Conservation (phyloP, 2,113 vertebrate species). For the Mellivora capensis region DNA sequence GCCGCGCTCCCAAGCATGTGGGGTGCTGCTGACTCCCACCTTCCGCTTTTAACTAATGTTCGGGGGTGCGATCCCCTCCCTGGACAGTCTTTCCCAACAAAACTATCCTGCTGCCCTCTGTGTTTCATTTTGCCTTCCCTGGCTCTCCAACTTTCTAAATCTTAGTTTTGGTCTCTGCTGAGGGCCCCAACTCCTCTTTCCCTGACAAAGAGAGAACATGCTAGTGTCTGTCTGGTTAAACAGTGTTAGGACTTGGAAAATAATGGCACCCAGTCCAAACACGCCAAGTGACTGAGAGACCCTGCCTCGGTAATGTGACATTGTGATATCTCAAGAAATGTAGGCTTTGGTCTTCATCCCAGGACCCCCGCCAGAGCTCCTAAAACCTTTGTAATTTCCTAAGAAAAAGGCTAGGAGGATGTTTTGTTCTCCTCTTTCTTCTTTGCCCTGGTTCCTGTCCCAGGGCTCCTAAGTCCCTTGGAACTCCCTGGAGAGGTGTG, state of each 20-base stretch:
- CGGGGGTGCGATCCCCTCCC: background rate
- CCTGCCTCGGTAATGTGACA: background rate
- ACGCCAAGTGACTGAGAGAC: background rate
- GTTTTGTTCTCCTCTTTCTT: background rate
- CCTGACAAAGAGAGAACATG: background rate
- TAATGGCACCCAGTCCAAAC: background rate
- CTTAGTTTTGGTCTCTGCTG: background rate
- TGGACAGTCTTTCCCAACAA: background rate
- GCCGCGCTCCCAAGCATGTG: accelerated
- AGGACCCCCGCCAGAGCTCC: background rate
- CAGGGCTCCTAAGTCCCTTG: background rate
- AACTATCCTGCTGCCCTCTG: too few relatives aligned
- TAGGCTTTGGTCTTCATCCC: background rate
- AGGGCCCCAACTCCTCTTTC: background rate
- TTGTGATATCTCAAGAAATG: background rate
- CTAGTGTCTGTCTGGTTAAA: background rate
- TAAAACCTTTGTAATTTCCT: background rate
- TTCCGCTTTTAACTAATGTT: background rate
- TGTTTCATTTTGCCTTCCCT: background rate
- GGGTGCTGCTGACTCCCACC: background rate
- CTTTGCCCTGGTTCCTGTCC: background rate
- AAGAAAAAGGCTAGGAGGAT: background rate
- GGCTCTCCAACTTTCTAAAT: background rate
- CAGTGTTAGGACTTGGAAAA: background rate
- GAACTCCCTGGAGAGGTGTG: background rate